Evolutionary conservation across 2,888 invertebrate genomes (phyloP), one percentile per base, ranked within the genome.

Genomic region (Dryobotodes eremita): DNA sequence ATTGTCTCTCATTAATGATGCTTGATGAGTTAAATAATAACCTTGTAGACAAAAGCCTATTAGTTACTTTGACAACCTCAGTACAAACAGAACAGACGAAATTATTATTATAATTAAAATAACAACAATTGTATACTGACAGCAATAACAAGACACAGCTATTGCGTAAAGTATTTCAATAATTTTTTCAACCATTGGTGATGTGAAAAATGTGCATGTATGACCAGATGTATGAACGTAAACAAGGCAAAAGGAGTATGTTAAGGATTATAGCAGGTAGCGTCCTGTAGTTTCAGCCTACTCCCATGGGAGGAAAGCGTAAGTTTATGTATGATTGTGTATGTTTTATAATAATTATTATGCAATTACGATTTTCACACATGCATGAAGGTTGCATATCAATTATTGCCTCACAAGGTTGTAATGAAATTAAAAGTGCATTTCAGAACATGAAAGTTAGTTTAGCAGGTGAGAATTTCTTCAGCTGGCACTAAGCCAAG

Each of bases 381-480:
- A 20, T 62, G 62, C 57, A 68, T 55, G 42, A 59, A 73, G 77
- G 61, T 86, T 85, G 75, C 59, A 59, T 77, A 71, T 55, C 66
- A 71, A 36, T 74, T 72, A 65, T 42, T 36, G 10, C 20, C 42
- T 10, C 1, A 31, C 70, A 70, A 81, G 85, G 74, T 61, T 65
- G 23, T 20, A 31, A 42, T n/a, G 3, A 13, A 61, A 36, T 59
- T 62, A 31, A 46, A 73, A 80, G 72, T 75, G 69, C 61, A 76
- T 65, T 72, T 68, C n/a, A 31, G 20, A 55, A 48, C 7, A 71
- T 55, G 42, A 48, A 71, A 66, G 23, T 73, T 53, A 57, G 23
- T n/a, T 65, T 74, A n/a, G 42, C 86, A 84, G 86, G 68, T 84
- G 83, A 73, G 62, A 62, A 82, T 86, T 66, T 55, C 75, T 69